Evolutionary conservation across 2,888 invertebrate genomes (phyloP).

Genomic region (Drosophila birchii): DNA sequence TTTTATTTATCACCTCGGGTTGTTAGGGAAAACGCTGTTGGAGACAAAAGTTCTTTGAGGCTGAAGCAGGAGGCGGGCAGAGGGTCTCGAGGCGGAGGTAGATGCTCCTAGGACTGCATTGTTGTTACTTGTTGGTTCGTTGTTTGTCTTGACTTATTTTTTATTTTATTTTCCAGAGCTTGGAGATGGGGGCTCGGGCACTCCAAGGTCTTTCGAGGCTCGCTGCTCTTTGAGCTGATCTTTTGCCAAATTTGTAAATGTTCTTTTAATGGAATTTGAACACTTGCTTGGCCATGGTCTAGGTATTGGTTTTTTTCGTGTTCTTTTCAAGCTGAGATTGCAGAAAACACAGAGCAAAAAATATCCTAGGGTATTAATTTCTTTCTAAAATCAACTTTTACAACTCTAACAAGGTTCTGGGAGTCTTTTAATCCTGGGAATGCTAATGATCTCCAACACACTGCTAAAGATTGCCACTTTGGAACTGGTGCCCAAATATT

Average conservation of each 20-base stretch:
- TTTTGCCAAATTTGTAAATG: constrained; percentile 81
- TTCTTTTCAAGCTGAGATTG: constrained; percentile 52
- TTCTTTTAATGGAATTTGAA: constrained; percentile 78
- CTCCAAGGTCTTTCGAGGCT: constrained; percentile 69
- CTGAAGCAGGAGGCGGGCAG: neutral
- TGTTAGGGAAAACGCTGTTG: constrained; percentile 82
- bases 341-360: constrained; percentile 33
- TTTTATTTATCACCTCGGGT: constrained; percentile 83
- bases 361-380: neutral
- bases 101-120: constrained; percentile 41
- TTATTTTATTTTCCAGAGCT: constrained; percentile 27
- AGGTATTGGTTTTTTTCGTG: constrained; percentile 26
- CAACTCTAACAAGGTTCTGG: neutral
- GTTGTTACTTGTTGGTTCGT: constrained; percentile 39
- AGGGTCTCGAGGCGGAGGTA: neutral
- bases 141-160: constrained; percentile 47
- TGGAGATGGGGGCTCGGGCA: constrained; percentile 55
- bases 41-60: constrained; percentile 73
- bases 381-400: too few relatives aligned
- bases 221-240: constrained; percentile 50
- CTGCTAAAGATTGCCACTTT: constrained; percentile 21
- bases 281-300: constrained; percentile 67
- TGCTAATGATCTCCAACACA: constrained; percentile 5
- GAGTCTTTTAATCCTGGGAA: neutral
- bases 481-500: neutral